Evolutionary conservation across 2,888 invertebrate genomes (phyloP).

Genomic region (Chorisops tibialis): DNA sequence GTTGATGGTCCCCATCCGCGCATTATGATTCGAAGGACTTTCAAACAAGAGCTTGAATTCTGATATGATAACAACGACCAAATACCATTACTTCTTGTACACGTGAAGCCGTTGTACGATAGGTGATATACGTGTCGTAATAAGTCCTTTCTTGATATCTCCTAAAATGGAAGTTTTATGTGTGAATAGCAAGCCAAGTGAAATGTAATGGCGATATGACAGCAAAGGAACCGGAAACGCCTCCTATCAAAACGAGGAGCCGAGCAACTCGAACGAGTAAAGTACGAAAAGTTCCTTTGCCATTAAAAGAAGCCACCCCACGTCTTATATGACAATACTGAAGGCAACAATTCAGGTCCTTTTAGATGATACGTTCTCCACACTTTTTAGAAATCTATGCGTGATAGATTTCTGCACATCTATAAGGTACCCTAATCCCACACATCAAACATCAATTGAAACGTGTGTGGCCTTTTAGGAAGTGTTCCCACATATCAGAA

Average conservation of each 20-base stretch:
- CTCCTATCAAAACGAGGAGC: conserved; percentile 22
- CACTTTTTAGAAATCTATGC: too few relatives aligned
- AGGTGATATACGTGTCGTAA: too few relatives aligned
- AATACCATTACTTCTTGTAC: too few relatives aligned
- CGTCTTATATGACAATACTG: conserved; percentile 4
- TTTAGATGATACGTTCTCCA: too few relatives aligned
- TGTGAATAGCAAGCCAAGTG: background rate
- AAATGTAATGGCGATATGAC: conserved; percentile 8
- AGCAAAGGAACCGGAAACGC: conserved; percentile 23
- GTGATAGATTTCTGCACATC: background rate
- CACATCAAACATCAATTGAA: conserved; percentile 15
- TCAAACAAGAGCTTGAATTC: background rate
- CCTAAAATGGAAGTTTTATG: too few relatives aligned
- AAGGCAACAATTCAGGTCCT: background rate
- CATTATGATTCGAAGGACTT: conserved; percentile 3
- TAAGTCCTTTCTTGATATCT: too few relatives aligned
- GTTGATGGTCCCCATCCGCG: conserved; percentile 22
- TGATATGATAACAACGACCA: conserved; percentile 17
- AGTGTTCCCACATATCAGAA: conserved; percentile 22
- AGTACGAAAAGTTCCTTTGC: background rate
- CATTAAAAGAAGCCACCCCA: too few relatives aligned
- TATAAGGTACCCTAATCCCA: conserved; percentile 1
- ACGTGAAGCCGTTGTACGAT: too few relatives aligned
- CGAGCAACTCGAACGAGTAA: conserved; percentile 19
- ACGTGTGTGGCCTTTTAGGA: background rate